Percentiles rank a stretch among this genome's conserved stretches.
These are phyloP conservation scores for Anodontia alba DNA, from an alignment of 2,888 invertebrate species.

Conservation along the genomic window DNA sequence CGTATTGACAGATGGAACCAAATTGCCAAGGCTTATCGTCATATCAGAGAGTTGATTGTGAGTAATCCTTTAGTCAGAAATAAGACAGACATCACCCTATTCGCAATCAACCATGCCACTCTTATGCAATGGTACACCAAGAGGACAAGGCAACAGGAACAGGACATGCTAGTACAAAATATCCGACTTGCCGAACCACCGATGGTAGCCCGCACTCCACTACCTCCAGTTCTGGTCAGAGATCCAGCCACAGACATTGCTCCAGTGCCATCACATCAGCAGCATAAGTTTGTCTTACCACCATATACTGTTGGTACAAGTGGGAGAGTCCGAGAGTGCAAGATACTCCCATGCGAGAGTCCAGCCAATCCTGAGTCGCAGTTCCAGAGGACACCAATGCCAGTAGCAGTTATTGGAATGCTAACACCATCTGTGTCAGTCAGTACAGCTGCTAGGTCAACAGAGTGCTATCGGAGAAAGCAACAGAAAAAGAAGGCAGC, in stretches of 20 bases:
- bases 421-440: neutral
- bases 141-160: constrained; percentile 26
- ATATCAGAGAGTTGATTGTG: constrained; percentile 21
- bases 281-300: constrained; percentile 22
- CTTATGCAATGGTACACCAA: constrained; percentile 27
- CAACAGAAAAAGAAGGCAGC: constrained; percentile 6
- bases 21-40: constrained; percentile 19
- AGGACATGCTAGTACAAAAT: constrained; percentile 39
- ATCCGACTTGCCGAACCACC: constrained; percentile 26
- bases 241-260: neutral
- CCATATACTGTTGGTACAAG: constrained; percentile 10
- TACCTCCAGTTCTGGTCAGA: constrained; percentile 18
- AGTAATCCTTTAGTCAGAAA: constrained; percentile 7
- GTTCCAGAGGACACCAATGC: neutral
- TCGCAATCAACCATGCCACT: constrained; percentile 37
- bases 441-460: neutral
- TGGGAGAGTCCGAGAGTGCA: neutral
- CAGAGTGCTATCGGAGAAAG: constrained; percentile 26
- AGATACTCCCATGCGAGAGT: neutral
- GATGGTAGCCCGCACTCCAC: constrained; percentile 4
- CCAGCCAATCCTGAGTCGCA: constrained; percentile 5
- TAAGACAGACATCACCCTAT: constrained; percentile 14
- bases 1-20: constrained; percentile 22
- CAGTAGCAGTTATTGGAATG: neutral
- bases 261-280: constrained; percentile 17